Base-by-base conservation (phyloP, 1,140 invertebrate species). In the Choristoneura fumiferana region DNA sequence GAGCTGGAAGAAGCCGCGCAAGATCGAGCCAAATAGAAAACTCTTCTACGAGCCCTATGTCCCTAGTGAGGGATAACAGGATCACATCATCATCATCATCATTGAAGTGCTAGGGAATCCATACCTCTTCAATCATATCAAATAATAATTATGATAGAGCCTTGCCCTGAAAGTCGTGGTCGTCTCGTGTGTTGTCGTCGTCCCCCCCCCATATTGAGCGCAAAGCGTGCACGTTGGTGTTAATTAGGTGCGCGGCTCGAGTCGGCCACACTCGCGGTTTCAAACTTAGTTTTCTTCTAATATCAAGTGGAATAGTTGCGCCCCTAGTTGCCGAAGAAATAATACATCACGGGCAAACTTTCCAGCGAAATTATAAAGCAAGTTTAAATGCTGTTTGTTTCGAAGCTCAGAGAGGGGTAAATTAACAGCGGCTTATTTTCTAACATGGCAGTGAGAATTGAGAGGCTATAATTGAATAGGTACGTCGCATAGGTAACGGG, bases 391-490 rank as follows among this genome's bases (percentile, higher is more conserved):
- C 22, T 49, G 22, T 29, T 29, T 18, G 43, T 18, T 49, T 33
- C 12, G 18, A 29, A 33, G 22, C 22, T 45, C 18, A 17, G 8
- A 17, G 8, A 9, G 37, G 12, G 4, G 12, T 4, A n/a, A 13
- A 39, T 39, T 4, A 39, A n/a, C n/a, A 45, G 43, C 10, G 22
- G 2, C 6, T 29, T 6, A 29, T 3, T 29, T 29, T 29, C 6
- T 2, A 29, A 29, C 22, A 29, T 29, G 22, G 6, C 22, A 29
- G 2, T 29, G 22, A 3, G 22, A 49, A 49, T 49, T 22, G 22
- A 29, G 5, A 29, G 22, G 22, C 22, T 49, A 49, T 49, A 49
- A 49, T 49, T 49, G 29, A 49, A 29, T 10, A 18, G 43, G 13
- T 10, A 45, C 17, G 17, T 17, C 10, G 18, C 22, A 17, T 18